A percentile compares a stretch with the other conserved stretches of the same genome.
These are phyloP conservation scores for Mungos mungo DNA, from an alignment of 2,113 vertebrate species.

Conservation along the genomic window DNA sequence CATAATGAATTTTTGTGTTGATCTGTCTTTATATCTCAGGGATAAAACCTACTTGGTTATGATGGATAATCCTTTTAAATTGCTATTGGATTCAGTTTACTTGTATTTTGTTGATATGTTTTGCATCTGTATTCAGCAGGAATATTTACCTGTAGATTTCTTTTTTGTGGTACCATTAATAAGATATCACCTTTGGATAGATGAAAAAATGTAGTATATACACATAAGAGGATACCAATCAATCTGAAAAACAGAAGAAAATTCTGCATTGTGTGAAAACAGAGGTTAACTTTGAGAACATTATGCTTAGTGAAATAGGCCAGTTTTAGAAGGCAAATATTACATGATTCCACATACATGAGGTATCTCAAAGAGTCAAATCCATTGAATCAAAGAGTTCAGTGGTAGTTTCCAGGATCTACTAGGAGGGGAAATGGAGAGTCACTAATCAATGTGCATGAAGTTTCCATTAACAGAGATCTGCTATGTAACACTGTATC, in stretches of 20 bases:
- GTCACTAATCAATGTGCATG: not conserved
- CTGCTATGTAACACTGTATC: not conserved
- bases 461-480: not conserved
- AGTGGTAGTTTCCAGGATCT: not conserved
- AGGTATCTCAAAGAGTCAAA: not conserved
- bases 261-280: not conserved
- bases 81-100: not conserved
- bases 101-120: not conserved
- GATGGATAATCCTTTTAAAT: not conserved
- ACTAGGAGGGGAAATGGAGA: not conserved
- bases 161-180: not conserved
- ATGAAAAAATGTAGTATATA: not conserved
- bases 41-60: not conserved
- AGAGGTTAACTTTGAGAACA: not conserved
- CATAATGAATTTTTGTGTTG: not conserved
- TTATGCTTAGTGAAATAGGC: not conserved
- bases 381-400: not conserved
- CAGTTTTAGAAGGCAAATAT: not conserved
- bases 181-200: not conserved
- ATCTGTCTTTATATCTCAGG: not conserved
- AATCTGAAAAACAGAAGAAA: not conserved
- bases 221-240: not conserved
- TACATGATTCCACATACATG: not conserved
- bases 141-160: not conserved
- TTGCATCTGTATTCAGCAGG: not conserved